phyloP scores from a whole-genome alignment of 2,797 vertebrate genomes.

The Remorina albescens region DNA sequence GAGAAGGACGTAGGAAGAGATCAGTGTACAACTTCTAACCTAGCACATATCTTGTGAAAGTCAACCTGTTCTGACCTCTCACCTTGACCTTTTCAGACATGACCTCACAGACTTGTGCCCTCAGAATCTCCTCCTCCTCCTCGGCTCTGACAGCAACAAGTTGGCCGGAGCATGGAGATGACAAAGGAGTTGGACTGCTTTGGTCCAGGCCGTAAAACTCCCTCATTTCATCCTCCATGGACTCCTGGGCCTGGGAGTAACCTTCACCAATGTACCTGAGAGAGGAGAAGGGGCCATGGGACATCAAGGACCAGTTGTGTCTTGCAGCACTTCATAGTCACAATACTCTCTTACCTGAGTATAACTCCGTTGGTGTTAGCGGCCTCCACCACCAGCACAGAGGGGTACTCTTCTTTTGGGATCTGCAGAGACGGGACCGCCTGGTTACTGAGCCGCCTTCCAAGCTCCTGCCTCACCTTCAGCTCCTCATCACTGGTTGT shows the following conservation, averaged over 20 bases:
- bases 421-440: constrained; percentile 88
- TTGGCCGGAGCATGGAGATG: constrained; percentile 84
- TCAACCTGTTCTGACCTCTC: constrained; percentile 27
- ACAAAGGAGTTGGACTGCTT: constrained; percentile 67
- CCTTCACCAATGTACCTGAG: constrained; percentile 93
- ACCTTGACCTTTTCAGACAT: constrained; percentile 91
- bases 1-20: not conserved
- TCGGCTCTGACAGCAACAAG: constrained; percentile 90
- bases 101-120: constrained; percentile 88
- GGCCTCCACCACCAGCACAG: constrained; percentile 93
- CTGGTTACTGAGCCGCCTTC: constrained; percentile 71
- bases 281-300: constrained; percentile 12
- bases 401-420: constrained; percentile 92
- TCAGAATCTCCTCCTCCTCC: constrained; percentile 93
- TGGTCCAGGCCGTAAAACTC: constrained; percentile 86
- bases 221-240: constrained; percentile 96
- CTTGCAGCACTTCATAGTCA: not conserved
- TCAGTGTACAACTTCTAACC: not conserved
- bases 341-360: constrained; percentile 85
- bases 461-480: constrained; percentile 66
- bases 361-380: constrained; percentile 91
- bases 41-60: not conserved
- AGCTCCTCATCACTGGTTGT: constrained; percentile 65
- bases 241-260: constrained; percentile 94
- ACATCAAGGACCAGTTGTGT: not conserved